Evolutionary conservation across 2,888 invertebrate species (phyloP), one percentile per base, ranked within the genome.

Genomic region (Opisthograptis luteolata): DNA sequence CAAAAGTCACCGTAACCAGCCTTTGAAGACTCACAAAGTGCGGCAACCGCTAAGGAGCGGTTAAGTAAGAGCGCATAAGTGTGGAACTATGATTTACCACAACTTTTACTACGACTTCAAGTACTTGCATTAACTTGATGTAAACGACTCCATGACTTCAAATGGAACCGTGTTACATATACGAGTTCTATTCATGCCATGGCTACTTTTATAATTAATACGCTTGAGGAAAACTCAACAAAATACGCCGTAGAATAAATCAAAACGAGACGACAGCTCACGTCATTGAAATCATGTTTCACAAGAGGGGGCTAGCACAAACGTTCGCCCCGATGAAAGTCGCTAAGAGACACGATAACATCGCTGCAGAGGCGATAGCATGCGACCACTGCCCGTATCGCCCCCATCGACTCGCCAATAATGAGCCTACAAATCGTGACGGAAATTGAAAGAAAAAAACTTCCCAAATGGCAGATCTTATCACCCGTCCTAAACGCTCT

Each of bases 391-490:
- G 87, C 89, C 89, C 89, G 77, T 89, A 89, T 88, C 88, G 85
- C 89, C 89, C 88, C 75, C 89, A 90, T 90, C 88, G 72, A 62
- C 80, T 72, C 77, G 76, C 83, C 80, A 83, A 87, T 89, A 89
- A 89, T 89, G 87, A 89, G 79, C 75, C 79, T 79, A 89, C 89
- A 90, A 89, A 90, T 90, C 90, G 88, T 87, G 87, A 88, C 88
- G 89, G 87, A 90, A 87, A 89, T 88, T 83, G 87, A 89, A 89
- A 88, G 87, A 90, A 87, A 90, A 52, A 87, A 90, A 89, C 85
- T 86, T 87, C 87, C 85, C 87, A 81, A 87, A 76, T 79, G 80
- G 70, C 82, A 81, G 89, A 90, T 90, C 88, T 86, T 89, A 90
- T 89, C 89, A 76, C 47, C 66, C 73, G 64, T 74, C 80, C 87